Evolutionary conservation across 2,888 invertebrate species (phyloP), one percentile per base, ranked within the genome.

Genomic region (Argyresthia albistria): DNA sequence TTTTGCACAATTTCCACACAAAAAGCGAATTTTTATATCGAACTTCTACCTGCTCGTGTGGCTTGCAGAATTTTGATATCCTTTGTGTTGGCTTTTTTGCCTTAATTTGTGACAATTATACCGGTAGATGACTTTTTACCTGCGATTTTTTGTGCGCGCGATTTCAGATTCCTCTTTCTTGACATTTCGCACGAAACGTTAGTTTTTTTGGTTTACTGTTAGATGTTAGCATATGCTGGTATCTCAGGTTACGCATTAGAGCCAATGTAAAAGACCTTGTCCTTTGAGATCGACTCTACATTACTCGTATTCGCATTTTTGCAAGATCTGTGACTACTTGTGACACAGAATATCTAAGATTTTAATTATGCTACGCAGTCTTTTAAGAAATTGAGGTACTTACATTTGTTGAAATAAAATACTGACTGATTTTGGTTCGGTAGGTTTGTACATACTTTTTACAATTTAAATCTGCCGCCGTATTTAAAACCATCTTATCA

Each of bases 101-200:
- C 71, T 86, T 81, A 86, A 87, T 87, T 87, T 87, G 87, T 87
- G 87, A 86, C 86, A 87, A 86, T 86, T 87, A 87, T 86, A 86
- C 73, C 86, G 83, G 86, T 84, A 83, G 82, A 84, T 86, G 81
- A 86, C 86, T 86, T 87, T 86, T 87, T 87, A 86, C 86, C 87
- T 87, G 87, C 65, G 79, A 80, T 80, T 84, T 81, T 71, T 63
- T 58, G 35, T 12, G 42, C 36, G 45, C 61, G 48, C 51, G 56
- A 64, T 64, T 67, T 65, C 60, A 62, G 68, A 76, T 72, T 73
- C 73, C 66, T 59, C 57, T 69, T 60, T 67, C 73, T 71, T 76
- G 71, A 77, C 75, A 70, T 82, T 86, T 81, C 76, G 81, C 82
- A 75, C 73, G 74, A 73, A 25, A 67, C 75, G 77, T 78, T 80